These are phyloP conservation scores for Calameuta filiformis DNA, from an alignment of 2,888 invertebrate species.

Conservation along the genomic window DNA sequence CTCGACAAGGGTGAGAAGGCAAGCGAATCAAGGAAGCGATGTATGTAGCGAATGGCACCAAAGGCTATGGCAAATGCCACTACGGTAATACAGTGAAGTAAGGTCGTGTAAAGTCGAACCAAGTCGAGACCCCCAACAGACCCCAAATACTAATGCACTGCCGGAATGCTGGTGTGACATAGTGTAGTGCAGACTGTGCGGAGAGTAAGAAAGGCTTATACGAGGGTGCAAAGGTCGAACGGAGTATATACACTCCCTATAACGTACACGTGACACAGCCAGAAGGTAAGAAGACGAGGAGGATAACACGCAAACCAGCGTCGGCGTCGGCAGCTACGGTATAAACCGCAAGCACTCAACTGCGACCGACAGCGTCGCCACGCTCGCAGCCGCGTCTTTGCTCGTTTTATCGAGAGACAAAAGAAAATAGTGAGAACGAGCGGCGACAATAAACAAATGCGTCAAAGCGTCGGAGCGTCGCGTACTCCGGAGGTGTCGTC, in stretches of 20 bases:
- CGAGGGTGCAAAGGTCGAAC: not conserved
- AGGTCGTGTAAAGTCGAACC: not conserved
- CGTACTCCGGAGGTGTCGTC: not conserved
- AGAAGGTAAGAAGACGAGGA: not conserved
- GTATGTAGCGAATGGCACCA: not conserved
- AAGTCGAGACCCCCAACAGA: not conserved
- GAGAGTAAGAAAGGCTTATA: not conserved
- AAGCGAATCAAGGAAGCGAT: not conserved
- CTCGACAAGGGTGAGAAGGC: not conserved
- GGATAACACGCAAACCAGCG: constrained; percentile 59
- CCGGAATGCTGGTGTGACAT: not conserved
- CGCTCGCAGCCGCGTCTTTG: constrained; percentile 41
- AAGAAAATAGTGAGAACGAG: constrained; percentile 17
- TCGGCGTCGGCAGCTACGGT: constrained; percentile 52
- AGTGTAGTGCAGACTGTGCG: not conserved
- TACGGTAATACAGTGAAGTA: not conserved
- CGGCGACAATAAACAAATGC: constrained; percentile 20
- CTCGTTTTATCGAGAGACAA: constrained; percentile 22
- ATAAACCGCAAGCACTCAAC: constrained; percentile 60
- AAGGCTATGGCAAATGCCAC: not conserved
- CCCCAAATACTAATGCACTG: not conserved
- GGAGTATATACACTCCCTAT: not conserved
- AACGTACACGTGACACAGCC: not conserved
- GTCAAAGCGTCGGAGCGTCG: not conserved
- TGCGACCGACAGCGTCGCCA: constrained; percentile 63